A percentile compares a stretch with the other conserved stretches of the same genome.
phyloP scores from a whole-genome alignment of 2,113 vertebrate genomes.

The Erinaceus europaeus region DNA sequence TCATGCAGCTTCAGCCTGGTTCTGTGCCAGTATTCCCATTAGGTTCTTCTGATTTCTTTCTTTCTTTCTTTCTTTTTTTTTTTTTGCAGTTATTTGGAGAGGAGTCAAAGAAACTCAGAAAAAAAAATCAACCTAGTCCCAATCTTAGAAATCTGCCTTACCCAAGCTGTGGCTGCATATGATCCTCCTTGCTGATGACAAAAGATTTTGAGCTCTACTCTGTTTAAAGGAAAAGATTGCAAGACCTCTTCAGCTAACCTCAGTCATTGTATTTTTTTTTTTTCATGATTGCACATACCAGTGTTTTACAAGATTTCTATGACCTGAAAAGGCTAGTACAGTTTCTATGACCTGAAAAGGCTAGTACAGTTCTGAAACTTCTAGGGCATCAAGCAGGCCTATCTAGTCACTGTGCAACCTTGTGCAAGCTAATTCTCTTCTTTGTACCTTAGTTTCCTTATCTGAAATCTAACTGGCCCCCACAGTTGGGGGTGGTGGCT shows the following conservation, averaged over 20 bases:
- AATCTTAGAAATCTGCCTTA: neutral
- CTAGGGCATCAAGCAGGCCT: neutral
- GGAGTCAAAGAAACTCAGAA: neutral
- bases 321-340: no score
- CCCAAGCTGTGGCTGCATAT: neutral
- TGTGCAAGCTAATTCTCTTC: neutral
- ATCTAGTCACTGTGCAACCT: neutral
- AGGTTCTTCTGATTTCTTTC: neutral
- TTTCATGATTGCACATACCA: neutral
- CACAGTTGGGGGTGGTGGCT: neutral
- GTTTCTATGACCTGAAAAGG: neutral
- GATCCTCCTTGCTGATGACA: neutral
- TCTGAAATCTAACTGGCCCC: neutral
- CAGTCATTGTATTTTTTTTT: neutral
- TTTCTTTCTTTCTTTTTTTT: no score
- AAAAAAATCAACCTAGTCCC: neutral
- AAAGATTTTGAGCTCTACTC: neutral
- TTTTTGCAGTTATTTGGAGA: neutral
- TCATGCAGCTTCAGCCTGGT: neutral
- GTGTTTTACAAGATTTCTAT: no score
- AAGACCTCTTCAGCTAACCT: neutral
- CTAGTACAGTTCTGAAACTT: neutral
- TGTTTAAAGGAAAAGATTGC: neutral
- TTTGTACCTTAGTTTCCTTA: neutral
- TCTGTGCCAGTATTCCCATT: neutral